A percentile compares a stretch with the other conserved stretches of the same genome.
Evolutionary conservation across 2,113 vertebrate genomes (phyloP).

Genomic region (Sylvilagus bachmani): DNA sequence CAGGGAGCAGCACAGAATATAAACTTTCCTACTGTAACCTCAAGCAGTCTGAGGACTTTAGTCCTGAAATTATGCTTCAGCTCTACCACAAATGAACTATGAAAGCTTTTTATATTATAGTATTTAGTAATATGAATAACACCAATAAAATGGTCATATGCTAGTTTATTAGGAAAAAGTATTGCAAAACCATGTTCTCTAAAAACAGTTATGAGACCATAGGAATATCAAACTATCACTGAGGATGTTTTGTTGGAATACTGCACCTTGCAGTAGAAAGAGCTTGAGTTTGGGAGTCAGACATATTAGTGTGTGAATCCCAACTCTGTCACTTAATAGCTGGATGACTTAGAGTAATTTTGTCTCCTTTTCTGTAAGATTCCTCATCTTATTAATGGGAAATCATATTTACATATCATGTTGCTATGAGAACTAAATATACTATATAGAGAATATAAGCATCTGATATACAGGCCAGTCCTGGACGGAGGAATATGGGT

Average conservation of each 20-base stretch:
- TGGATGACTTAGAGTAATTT: background rate
- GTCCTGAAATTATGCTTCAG: background rate
- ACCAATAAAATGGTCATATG: background rate
- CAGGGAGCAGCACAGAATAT: background rate
- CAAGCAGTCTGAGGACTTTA: background rate
- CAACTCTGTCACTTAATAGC: background rate
- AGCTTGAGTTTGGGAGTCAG: background rate
- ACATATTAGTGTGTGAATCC: background rate
- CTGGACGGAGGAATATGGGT: background rate
- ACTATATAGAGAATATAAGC: conserved; percentile 3
- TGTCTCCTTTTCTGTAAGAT: conserved; percentile 60
- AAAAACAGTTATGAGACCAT: background rate
- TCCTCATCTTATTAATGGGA: conserved; percentile 33
- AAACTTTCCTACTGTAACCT: background rate
- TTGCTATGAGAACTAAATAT: conserved; percentile 42
- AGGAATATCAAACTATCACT: background rate
- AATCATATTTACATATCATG: conserved; percentile 12
- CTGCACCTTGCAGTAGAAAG: background rate
- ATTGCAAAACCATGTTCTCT: background rate
- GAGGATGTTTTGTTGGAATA: background rate
- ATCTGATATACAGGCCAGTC: background rate
- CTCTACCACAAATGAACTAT: background rate
- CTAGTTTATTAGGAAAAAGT: background rate
- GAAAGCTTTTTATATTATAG: background rate
- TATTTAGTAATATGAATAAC: background rate